Base-by-base conservation (phyloP, 23 tunicate species). In the Trididemnum clinides region DNA sequence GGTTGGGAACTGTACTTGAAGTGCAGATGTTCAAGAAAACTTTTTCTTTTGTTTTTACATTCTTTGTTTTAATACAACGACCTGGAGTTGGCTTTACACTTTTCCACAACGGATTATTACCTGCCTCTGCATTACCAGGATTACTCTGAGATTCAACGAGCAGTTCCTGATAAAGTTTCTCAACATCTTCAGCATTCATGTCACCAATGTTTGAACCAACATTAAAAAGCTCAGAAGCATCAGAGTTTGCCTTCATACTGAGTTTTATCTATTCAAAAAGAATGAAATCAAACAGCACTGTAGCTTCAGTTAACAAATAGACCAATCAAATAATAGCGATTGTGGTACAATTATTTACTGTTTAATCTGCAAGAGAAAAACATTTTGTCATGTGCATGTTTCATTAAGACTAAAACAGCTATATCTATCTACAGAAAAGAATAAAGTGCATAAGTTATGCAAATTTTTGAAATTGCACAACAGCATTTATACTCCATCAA, bases 21-120 rank as follows among this genome's bases (percentile, higher is more conserved):
- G 94, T 94, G 51, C 98, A 94, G 33, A 94, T 77, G 72, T 94
- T 94, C 27, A 94, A 85, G 58, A 94, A 94, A 1, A 94, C 88
- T 35, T 94, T 87, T 74, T 88, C 92, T n/a, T 79, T 64, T n/a
- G 80, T 93, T 63, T 84, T 79, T 20, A 50, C 31, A 54, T 88
- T 80, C 71, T 84, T 84, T 1, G 98, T 94, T 76, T 94, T 94
- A 0, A 94, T 64, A 57, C 98, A 94, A 35, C 86, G 87, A 2
- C 98, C 98, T 50, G 98, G 98, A 1, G 98, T 94, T 19, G 98
- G 98, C 74, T 79, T 65, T 0, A 94, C 90, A n/a, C 38, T 84
- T 39, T 50, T 77, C 84, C 87, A 90, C 1, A 65, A 34, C 23
- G 35, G 50, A 1, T 50, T 26, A 81, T 59, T 19, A 31, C 36